Evolutionary conservation across 1,140 invertebrate species (phyloP), one percentile per base, ranked within the genome.

Genomic region (Diabrotica virgifera): DNA sequence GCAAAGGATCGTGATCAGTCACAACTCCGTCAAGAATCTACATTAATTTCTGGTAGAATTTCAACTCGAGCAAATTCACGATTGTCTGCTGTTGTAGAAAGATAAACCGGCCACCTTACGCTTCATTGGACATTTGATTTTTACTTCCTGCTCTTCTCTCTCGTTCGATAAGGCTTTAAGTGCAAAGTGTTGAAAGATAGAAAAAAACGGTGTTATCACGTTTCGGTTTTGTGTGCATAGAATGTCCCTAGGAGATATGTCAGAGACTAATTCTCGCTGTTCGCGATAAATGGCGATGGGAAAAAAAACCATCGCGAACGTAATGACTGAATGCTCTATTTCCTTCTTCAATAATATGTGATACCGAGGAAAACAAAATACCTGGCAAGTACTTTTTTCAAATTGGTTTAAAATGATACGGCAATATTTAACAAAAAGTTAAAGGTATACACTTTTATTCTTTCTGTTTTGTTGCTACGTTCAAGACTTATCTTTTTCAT

Each of bases 81-180:
- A 67, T 64, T 63, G 66, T 64, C 53, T 64, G 66, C 62, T 64
- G 66, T 64, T 62, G 54, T 57, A 67, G 66, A 67, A 67, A 67
- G 66, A 67, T 67, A 67, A 67, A 62, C 57, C 52, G 52, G 57
- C 57, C 61, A 40, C 12, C 66, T 67, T 62, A 67, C 63, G 63
- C 66, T 67, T 67, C 66, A 67, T 60, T 63, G 62, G 66, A 63
- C 66, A 67, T 60, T 67, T 67, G 66, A 14, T 54, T 35, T 46
- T 59, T 59, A 38, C 35, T 56, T 52, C 59, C 55, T 59, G 36
- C 36, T 11, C 14, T 38, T 50, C 40, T 13, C 38, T 50, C 40
- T 13, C 52, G 51, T 58, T 64, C 35, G 38, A 51, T 64, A 35
- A 40, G 56, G 35, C 12, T 37, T 13, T 46, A 46, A n/a, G 50